Evolutionary conservation across 2,113 vertebrate species (phyloP), one percentile per base, ranked within the genome.

Genomic region (Pelecanoides urinatrix): DNA sequence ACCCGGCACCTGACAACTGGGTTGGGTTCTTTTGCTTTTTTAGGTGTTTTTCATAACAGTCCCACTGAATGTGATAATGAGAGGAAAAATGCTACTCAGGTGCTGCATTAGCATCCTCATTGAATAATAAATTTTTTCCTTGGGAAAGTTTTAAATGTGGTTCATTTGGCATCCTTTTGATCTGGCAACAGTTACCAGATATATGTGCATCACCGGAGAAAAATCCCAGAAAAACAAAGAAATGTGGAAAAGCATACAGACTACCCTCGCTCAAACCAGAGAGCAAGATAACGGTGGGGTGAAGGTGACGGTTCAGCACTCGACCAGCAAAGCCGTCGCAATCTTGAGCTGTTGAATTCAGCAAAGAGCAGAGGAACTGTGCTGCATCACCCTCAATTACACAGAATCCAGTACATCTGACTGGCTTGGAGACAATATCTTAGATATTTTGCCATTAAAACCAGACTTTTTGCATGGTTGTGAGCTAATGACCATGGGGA

Each of bases 211-310:
- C 22, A 74, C 8, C 17, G 74, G 20, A 58, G 11, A 55, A 81
- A 84, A 47, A 14, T 13, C 22, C 16, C 1, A 8, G 44, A 34
- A 71, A 55, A 42, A 14, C 7, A 11, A 30, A 22, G 45, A 40
- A 42, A 50, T 17, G 13, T 5, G 2, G 29, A 34, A 74, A 76
- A 81, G 5, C 0, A 0, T 1, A 1, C 14, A n/a, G 25, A 16
- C 12, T 42, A 11, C 6, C 12, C 19, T 53, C 2, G 1, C 10
- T 23, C 44, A 55, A 44, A 58, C 11, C 32, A 59, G 38, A 34
- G 4, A 72, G 53, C 38, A 61, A 36, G 20, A 3, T 26, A 7
- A 2, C 0, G 0, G 16, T 56, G 68, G 7, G 19, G 6, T 49
- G 47, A 50, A 23, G 38, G 14, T 30, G 38, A 18, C 22, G 13